Evolutionary conservation across 2,797 vertebrate species (phyloP).

Genomic region (Typhlichthys subterraneus): DNA sequence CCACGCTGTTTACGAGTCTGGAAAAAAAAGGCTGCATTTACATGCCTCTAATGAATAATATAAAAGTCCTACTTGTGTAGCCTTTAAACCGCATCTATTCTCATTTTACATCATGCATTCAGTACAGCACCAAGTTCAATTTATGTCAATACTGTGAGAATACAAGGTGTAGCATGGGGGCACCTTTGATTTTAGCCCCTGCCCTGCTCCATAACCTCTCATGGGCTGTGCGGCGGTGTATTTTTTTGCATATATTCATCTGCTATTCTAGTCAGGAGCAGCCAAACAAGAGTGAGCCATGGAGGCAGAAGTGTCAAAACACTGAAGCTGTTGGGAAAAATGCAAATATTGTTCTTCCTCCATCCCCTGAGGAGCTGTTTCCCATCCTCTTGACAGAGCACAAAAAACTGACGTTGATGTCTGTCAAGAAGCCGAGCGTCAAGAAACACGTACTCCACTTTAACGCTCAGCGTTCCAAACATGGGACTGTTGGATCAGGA

Average conservation of each 20-base stretch:
- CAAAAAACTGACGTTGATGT: constrained; percentile 88
- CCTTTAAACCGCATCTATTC: constrained; percentile 20
- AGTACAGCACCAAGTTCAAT: constrained; percentile 35
- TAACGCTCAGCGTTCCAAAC: constrained; percentile 63
- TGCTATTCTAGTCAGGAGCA: constrained; percentile 83
- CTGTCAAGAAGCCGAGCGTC: constrained; percentile 85
- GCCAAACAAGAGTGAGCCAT: constrained; percentile 80
- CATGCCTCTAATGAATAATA: constrained; percentile 23
- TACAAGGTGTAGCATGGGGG: constrained; percentile 7
- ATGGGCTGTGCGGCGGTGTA: constrained; percentile 73
- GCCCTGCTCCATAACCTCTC: constrained; percentile 20
- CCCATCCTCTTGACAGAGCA: constrained; percentile 86
- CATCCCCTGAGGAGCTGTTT: constrained; percentile 84
- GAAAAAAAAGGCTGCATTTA: constrained; percentile 36
- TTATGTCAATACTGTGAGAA: constrained; percentile 32
- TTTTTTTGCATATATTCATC: constrained; percentile 79
- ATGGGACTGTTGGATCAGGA: constrained; percentile 67
- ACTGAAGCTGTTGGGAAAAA: constrained; percentile 84
- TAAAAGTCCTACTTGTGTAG: constrained; percentile 7
- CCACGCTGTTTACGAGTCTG: constrained; percentile 16
- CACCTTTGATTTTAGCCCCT: constrained; percentile 20
- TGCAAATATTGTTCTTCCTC: constrained; percentile 86
- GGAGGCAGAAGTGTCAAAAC: constrained; percentile 87
- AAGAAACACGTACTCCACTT: constrained; percentile 64
- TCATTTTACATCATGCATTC: constrained; percentile 22